Conservation (phyloP, 1,140 invertebrate species). For the Achatina immaculata region DNA sequence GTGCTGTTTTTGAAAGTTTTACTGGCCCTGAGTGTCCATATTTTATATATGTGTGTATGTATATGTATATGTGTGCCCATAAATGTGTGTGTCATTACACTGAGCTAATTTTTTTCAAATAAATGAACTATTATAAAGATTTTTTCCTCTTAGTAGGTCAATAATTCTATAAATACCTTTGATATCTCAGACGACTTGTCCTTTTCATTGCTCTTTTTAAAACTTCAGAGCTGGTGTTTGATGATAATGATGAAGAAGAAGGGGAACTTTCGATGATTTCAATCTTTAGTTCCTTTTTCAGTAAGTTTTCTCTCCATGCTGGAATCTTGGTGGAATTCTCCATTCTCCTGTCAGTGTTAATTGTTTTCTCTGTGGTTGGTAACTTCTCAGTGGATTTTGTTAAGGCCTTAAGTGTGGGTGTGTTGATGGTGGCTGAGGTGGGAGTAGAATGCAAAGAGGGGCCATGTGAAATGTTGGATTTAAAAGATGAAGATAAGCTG, state of each 20-base stretch:
- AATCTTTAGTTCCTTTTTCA: slow-evolving; percentile 50
- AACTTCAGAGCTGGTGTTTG: not conserved
- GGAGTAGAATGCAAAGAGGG: slow-evolving; percentile 20
- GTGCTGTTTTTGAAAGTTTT: no score
- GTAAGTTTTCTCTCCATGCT: slow-evolving; percentile 46
- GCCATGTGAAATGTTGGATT: not conserved
- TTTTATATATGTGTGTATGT: no score
- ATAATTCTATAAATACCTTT: no score
- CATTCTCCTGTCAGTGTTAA: slow-evolving; percentile 22
- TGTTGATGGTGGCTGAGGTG: not conserved
- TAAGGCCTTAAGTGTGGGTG: not conserved
- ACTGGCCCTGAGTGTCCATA: no score
- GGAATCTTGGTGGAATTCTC: slow-evolving; percentile 42
- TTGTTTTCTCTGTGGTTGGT: not conserved
- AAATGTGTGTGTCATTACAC: no score
- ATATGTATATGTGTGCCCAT: no score
- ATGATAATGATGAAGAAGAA: not conserved
- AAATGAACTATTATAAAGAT: no score
- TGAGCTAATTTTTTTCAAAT: no score
- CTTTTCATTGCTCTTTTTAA: not conserved
- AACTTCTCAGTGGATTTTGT: not conserved
- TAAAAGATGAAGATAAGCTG: not conserved
- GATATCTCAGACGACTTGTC: not conserved
- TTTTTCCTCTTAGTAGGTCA: no score
- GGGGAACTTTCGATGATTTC: slow-evolving; percentile 56